Evolutionary conservation across 2,797 vertebrate species (phyloP).

Genomic region (Prionace glauca): DNA sequence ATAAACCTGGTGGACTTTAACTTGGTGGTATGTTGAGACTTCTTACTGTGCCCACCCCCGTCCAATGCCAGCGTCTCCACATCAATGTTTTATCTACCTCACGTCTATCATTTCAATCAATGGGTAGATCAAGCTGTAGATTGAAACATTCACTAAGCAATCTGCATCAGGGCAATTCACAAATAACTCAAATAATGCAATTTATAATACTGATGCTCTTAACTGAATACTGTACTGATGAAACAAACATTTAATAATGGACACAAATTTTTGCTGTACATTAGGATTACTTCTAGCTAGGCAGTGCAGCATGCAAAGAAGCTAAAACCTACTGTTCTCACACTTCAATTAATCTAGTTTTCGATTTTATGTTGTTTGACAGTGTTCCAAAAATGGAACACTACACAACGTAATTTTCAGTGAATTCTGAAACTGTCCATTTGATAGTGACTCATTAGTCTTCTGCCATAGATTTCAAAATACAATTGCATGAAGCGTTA

Average conservation of each 20-base stretch:
- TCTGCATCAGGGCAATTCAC: background rate
- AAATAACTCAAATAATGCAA: background rate
- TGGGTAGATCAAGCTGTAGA: background rate
- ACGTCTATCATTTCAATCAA: background rate
- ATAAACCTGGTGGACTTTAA: too few species aligned
- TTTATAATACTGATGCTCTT: background rate
- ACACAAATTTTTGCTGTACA: background rate
- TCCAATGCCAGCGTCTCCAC: too few species aligned
- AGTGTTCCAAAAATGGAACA: background rate
- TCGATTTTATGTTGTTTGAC: background rate
- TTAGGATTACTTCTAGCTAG: background rate
- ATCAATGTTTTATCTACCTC: background rate
- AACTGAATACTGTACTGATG: background rate
- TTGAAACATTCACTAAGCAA: background rate
- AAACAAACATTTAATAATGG: background rate
- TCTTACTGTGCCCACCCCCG: too few species aligned
- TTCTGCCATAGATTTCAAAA: background rate
- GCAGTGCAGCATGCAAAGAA: background rate
- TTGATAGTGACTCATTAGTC: background rate
- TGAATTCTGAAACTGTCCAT: background rate
- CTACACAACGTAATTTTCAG: background rate
- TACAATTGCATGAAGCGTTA: background rate
- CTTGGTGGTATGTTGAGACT: too few species aligned
- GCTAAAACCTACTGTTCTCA: background rate
- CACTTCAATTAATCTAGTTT: background rate